phyloP scores from a whole-genome alignment of 2,888 invertebrate genomes.

The Stomorhina lunata region DNA sequence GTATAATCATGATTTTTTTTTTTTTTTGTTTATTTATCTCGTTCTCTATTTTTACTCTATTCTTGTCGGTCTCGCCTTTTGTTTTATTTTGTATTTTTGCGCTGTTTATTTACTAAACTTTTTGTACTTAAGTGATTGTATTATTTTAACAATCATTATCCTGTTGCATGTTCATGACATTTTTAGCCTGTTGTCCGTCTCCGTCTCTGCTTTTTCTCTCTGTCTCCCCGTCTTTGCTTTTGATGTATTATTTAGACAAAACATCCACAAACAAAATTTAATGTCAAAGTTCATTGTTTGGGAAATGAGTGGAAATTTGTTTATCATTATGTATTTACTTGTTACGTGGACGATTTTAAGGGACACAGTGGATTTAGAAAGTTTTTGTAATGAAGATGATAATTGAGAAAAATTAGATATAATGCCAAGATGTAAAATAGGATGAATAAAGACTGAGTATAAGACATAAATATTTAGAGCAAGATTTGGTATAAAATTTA shows the following conservation, averaged over 20 bases:
- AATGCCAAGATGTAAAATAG: too few species aligned
- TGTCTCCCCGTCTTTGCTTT: neutral
- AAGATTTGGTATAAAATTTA: too few species aligned
- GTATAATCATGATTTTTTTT: neutral
- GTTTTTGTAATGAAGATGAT: too few species aligned
- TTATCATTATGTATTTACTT: neutral
- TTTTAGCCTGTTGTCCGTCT: neutral
- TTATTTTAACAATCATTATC: slow-evolving; percentile 30
- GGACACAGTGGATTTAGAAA: neutral
- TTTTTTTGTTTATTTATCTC: neutral
- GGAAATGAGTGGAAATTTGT: neutral
- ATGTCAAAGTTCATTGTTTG: slow-evolving; percentile 18
- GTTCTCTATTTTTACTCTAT: neutral
- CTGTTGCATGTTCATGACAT: neutral
- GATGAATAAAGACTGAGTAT: too few species aligned
- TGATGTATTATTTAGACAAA: neutral
- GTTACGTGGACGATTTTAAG: neutral
- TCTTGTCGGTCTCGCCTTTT: neutral
- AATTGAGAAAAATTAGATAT: too few species aligned
- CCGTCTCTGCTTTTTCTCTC: too few species aligned
- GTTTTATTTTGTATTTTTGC: neutral
- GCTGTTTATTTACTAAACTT: slow-evolving; percentile 10
- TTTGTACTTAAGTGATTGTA: neutral
- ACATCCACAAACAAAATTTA: neutral
- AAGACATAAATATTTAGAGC: too few species aligned